phyloP scores from a whole-genome alignment of 2,797 vertebrate species.

The Etheostoma nigrum region DNA sequence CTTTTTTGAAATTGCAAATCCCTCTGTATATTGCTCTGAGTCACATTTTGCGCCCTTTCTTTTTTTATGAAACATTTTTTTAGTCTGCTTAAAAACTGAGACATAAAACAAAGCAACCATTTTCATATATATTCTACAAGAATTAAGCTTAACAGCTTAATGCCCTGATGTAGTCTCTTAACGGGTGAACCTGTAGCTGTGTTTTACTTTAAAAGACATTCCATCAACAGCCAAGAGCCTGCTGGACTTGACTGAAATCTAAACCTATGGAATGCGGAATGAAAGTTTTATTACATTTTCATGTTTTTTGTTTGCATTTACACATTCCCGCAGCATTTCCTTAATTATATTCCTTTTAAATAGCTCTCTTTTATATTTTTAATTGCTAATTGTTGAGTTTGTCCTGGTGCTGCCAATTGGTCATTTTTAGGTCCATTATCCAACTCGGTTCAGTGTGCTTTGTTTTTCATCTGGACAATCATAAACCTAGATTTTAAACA shows the following conservation, averaged over 20 bases:
- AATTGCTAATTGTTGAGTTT: not conserved
- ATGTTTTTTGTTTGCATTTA: slow-evolving; percentile 7
- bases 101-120: not conserved
- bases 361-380: slow-evolving; percentile 9
- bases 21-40: slow-evolving; percentile 5
- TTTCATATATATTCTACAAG: not conserved
- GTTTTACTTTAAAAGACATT: slow-evolving; percentile 15
- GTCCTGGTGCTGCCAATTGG: not conserved
- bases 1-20: not conserved
- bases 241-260: not conserved
- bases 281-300: not conserved
- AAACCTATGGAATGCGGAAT: not conserved
- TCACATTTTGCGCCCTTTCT: slow-evolving; percentile 3
- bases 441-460: not conserved
- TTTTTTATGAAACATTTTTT: slow-evolving; percentile 18
- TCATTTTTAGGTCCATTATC: not conserved
- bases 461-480: not conserved
- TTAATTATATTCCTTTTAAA: slow-evolving; percentile 1
- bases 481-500: too few relatives aligned
- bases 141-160: not conserved
- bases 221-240: slow-evolving; percentile 1
- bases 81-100: not conserved
- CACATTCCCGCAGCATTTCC: not conserved
- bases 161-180: too few relatives aligned
- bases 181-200: not conserved